Percentiles rank a stretch among this genome's conserved stretches.
These are phyloP conservation scores for Monomorium pharaonis DNA, from an alignment of 1,140 invertebrate genomes.

Conservation along the genomic window DNA sequence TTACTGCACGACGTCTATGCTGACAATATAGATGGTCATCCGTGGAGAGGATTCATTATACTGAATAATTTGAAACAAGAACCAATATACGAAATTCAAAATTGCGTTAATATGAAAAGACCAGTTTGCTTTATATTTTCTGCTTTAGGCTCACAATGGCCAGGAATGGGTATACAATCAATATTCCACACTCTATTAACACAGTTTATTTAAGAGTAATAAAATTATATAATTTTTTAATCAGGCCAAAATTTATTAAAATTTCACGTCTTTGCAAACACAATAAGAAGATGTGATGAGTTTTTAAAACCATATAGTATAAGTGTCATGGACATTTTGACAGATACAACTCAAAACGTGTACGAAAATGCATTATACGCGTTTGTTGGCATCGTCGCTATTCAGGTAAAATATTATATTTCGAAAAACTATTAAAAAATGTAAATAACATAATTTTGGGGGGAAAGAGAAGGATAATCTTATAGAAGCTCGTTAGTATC, in stretches of 20 bases:
- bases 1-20: not conserved
- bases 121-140: slow-evolving; percentile 16
- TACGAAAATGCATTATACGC: not conserved
- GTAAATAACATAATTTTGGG: too few relatives aligned
- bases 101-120: not conserved
- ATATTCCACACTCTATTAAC: not conserved
- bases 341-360: not conserved
- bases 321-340: not conserved
- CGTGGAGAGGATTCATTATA: slow-evolving; percentile 8
- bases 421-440: too few relatives aligned
- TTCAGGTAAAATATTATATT: too few relatives aligned
- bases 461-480: too few relatives aligned
- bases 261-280: slow-evolving; percentile 86
- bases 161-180: not conserved
- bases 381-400: not conserved
- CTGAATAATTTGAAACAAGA: not conserved
- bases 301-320: slow-evolving; percentile 91
- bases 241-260: not conserved
- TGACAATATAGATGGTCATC: not conserved
- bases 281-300: slow-evolving; percentile 92
- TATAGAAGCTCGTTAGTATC: too few relatives aligned
- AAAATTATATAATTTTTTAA: not conserved
- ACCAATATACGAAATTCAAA: not conserved
- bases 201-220: not conserved
- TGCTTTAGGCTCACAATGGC: not conserved